phyloP scores from a whole-genome alignment of 2,113 vertebrate genomes.

The Dromas ardeola region DNA sequence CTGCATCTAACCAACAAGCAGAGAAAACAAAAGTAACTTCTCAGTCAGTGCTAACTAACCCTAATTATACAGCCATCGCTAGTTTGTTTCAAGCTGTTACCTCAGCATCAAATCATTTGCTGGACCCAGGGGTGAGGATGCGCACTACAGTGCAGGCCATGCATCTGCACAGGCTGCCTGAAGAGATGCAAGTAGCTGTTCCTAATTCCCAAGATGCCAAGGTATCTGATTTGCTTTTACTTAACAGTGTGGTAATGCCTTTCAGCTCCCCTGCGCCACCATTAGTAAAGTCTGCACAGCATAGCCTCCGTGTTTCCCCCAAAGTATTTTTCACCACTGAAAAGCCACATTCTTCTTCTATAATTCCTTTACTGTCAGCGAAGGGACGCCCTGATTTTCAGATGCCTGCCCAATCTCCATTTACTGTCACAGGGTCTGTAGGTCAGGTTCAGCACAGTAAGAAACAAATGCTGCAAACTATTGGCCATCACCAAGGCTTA shows the following conservation, averaged over 20 bases:
- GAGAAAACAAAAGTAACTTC: neutral
- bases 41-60: neutral
- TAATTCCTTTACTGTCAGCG: neutral
- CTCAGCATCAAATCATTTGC: accelerated
- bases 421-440: neutral
- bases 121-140: neutral
- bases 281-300: neutral
- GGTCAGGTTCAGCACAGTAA: neutral
- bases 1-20: neutral
- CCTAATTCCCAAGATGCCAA: neutral
- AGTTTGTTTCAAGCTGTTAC: neutral
- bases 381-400: neutral
- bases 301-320: neutral
- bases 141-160: neutral
- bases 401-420: neutral
- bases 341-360: neutral
- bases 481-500: neutral
- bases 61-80: neutral
- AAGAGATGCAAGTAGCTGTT: neutral
- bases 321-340: neutral
- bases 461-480: neutral
- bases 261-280: neutral
- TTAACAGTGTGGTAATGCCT: neutral
- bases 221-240: neutral
- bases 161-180: neutral